A percentile compares a stretch with the other conserved stretches of the same genome.
phyloP scores from a whole-genome alignment of 37 sponge, comb jelly and placozoan species.

The Beroe forskalii region DNA sequence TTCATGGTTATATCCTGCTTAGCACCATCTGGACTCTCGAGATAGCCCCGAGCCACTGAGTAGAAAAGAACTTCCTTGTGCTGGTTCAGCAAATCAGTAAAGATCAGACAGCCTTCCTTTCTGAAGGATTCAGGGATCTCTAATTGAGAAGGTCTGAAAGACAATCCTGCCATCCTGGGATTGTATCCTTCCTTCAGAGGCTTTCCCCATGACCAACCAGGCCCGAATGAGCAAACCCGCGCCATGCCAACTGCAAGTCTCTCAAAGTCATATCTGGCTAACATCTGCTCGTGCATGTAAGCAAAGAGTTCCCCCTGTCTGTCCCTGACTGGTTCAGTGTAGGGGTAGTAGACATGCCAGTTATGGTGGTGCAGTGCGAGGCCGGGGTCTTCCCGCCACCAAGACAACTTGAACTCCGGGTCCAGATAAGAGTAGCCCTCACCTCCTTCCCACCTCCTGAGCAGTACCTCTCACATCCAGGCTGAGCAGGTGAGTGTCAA shows the following conservation, averaged over 20 bases:
- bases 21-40: constrained; percentile 1
- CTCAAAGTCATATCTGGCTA: constrained; percentile 61
- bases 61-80: constrained; percentile 30
- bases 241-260: constrained; percentile 5
- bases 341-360: constrained; percentile 64
- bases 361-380: constrained; percentile 37
- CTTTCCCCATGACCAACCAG: constrained; percentile 16
- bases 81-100: neutral
- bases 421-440: neutral
- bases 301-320: constrained; percentile 56
- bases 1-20: constrained; percentile 14
- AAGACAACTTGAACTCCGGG: constrained; percentile 31
- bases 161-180: neutral
- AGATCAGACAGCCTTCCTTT: neutral
- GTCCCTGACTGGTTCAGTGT: constrained; percentile 45
- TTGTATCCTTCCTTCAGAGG: constrained; percentile 61
- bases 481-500: neutral
- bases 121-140: neutral
- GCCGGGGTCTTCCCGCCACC: constrained; percentile 60
- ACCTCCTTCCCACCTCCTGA: neutral
- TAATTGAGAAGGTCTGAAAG: constrained; percentile 12
- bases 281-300: constrained; percentile 65
- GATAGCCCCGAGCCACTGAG: constrained; percentile 23
- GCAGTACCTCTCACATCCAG: no score
- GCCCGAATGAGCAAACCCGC: constrained; percentile 40